These are phyloP conservation scores for Fabriciana adippe DNA, from an alignment of 2,888 invertebrate species.

Conservation along the genomic window DNA sequence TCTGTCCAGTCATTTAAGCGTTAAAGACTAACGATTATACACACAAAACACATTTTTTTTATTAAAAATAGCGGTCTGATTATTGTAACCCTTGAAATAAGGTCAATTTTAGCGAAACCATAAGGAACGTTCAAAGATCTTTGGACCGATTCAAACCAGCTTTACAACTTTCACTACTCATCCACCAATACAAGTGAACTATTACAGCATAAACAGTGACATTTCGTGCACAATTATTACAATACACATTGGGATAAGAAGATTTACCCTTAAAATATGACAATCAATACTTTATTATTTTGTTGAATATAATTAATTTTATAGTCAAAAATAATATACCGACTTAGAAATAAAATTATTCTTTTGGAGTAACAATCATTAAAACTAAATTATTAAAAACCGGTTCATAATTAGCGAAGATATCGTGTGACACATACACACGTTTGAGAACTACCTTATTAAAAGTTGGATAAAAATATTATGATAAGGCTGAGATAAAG, in stretches of 20 bases:
- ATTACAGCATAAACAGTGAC: constrained; percentile 55
- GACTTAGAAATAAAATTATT: too few relatives aligned
- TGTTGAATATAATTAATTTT: too few relatives aligned
- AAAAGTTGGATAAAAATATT: too few relatives aligned
- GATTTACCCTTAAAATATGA: neutral
- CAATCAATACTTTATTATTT: too few relatives aligned
- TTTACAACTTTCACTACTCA: constrained; percentile 71
- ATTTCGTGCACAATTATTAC: constrained; percentile 32
- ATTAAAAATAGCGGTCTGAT: neutral
- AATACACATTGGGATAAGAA: constrained; percentile 15
- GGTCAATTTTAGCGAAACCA: neutral
- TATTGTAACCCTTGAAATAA: neutral
- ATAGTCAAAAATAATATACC: too few relatives aligned
- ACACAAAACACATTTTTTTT: neutral
- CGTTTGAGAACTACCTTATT: too few relatives aligned
- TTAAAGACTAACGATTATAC: neutral
- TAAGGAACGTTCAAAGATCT: constrained; percentile 8
- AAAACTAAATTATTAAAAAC: too few relatives aligned
- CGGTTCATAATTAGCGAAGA: too few relatives aligned
- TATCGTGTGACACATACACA: too few relatives aligned
- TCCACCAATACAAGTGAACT: constrained; percentile 64
- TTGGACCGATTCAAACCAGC: constrained; percentile 50
- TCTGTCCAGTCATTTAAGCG: too few relatives aligned
- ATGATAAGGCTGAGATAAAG: too few relatives aligned
- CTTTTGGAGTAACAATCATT: too few relatives aligned